A percentile compares a stretch with the other conserved stretches of the same genome.
Evolutionary conservation across 2,888 invertebrate genomes (phyloP).

Genomic region (Morpho helenor): DNA sequence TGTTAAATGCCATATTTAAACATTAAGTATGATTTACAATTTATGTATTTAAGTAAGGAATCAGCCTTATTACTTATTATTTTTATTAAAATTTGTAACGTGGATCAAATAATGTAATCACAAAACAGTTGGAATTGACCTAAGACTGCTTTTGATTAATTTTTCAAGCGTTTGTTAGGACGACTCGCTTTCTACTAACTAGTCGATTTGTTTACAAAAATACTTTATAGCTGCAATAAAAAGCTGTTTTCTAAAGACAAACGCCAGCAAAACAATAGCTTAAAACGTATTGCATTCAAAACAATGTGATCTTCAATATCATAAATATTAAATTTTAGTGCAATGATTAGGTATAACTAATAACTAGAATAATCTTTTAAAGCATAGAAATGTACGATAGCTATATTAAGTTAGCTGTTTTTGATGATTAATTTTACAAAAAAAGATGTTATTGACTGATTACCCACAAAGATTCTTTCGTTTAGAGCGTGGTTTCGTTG

Average conservation of each 20-base stretch:
- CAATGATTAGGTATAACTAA: constrained; percentile 75
- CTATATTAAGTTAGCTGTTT: constrained; percentile 59
- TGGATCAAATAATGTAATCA: constrained; percentile 33
- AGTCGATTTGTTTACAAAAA: constrained; percentile 33
- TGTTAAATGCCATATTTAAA: constrained; percentile 77
- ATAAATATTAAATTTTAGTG: constrained; percentile 76
- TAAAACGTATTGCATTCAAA: constrained; percentile 24
- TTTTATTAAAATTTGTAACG: constrained; percentile 60
- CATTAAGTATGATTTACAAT: constrained; percentile 66
- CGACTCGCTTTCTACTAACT: constrained; percentile 38
- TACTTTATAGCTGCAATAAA: constrained; percentile 24
- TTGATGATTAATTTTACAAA: constrained; percentile 55
- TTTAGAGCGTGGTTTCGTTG: constrained; percentile 58
- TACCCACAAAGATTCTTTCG: constrained; percentile 50
- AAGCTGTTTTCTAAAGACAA: constrained; percentile 23
- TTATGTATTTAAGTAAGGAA: constrained; percentile 37
- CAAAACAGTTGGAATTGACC: constrained; percentile 69
- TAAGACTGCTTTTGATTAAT: constrained; percentile 67
- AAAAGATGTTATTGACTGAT: constrained; percentile 67
- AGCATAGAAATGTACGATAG: constrained; percentile 62
- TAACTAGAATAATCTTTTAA: constrained; percentile 55
- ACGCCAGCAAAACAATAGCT: constrained; percentile 25
- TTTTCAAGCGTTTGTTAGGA: constrained; percentile 43
- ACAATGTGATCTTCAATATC: constrained; percentile 60
- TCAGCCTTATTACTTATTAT: constrained; percentile 36